phyloP scores from a whole-genome alignment of 2,797 vertebrate species.

The Tympanoctomys barrerae region DNA sequence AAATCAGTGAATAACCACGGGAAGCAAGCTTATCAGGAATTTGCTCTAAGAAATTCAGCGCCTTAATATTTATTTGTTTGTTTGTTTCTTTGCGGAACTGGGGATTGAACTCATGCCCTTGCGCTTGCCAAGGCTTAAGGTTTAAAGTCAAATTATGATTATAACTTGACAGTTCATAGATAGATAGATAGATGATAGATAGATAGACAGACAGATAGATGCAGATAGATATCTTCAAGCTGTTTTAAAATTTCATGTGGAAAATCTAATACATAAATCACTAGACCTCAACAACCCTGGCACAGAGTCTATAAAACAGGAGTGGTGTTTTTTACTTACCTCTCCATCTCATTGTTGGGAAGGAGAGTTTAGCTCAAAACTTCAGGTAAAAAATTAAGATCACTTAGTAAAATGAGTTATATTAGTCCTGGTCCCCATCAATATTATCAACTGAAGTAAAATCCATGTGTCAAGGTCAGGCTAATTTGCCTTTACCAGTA shows the following conservation, averaged over 20 bases:
- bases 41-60: conserved; percentile 26
- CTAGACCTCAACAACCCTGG: background rate
- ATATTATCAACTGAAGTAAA: background rate
- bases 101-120: no score
- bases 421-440: background rate
- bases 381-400: conserved; percentile 26
- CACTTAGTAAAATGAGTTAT: background rate
- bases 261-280: conserved; percentile 24
- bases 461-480: background rate
- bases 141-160: conserved; percentile 47
- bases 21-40: conserved; percentile 19
- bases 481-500: background rate
- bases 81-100: no score
- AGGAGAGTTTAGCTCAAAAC: conserved; percentile 26
- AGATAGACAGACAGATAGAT: background rate
- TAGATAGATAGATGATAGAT: conserved; percentile 29
- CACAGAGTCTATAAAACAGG: background rate
- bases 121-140: no score
- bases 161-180: background rate
- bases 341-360: background rate
- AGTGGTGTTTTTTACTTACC: background rate
- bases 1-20: conserved; percentile 25
- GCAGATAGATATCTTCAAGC: background rate
- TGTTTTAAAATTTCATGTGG: conserved; percentile 29
- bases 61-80: background rate